Evolutionary conservation across 2,888 invertebrate species (phyloP), one percentile per base, ranked within the genome.

Genomic region (Melipona beecheii): DNA sequence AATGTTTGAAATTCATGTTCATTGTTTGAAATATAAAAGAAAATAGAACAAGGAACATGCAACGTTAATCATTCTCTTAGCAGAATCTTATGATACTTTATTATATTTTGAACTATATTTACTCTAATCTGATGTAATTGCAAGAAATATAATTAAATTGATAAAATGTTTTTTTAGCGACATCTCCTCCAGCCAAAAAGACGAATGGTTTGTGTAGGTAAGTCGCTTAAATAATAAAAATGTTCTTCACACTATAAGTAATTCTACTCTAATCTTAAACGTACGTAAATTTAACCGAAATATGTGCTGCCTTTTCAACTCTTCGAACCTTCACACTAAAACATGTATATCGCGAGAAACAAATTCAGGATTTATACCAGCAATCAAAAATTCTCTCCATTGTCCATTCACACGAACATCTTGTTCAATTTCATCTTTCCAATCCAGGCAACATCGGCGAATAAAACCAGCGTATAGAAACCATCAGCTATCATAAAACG

Each of bases 151-250:
- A 58, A 74, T 24, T 43, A 4, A 52, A 64, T 43, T 24, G 13
- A 60, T 54, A 9, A 79, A 43, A 24, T 81, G 52, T 66, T 52
- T 69, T 86, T 81, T 11, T 64, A 91, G 95, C 93, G 95, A 95
- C 93, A 95, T 95, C 93, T 95, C 95, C 92, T 95, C 95, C 94
- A 95, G 95, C 94, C 96, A 98, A 96, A 98, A 98, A 95, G 98
- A 98, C 96, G 98, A 98, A 96, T 98, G 98, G 98, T 98, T 97
- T 96, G 98, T 98, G 95, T 96, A 96, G 96, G 96, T 96, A 90
- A 95, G 96, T 75, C 0, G 15, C 24, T 2, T 43, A 9, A 66
- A 68, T 15, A 72, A 13, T 5, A 24, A 56, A 31, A 49, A 2
- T 31, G 13, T 15, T 52, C 17, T n/a, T 17, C 19, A 0, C 21